Evolutionary conservation across 2,797 vertebrate species (phyloP), one percentile per base, ranked within the genome.

Genomic region (Enteromius paludinosus): DNA sequence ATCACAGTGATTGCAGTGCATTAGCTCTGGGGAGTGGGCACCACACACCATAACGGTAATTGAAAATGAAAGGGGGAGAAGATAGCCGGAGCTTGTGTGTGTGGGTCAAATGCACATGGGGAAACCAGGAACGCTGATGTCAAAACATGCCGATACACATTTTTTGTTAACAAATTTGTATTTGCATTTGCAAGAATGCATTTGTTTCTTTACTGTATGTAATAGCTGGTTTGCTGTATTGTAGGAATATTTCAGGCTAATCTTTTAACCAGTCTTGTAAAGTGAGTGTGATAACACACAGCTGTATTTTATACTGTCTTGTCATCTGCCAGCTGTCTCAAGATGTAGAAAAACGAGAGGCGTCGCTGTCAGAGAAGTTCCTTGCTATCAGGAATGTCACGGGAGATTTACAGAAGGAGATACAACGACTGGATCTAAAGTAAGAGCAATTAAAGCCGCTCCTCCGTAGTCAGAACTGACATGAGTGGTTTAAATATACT

Each of bases 361-460:
- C 88, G 23, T 93, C 92, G 68, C 86, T 83, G 81, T 88, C 90
- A 30, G 91, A 96, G 74, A 92, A 92, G 82, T 90, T 54, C 73
- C 90, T 89, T 54, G 87, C 88, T 82, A 89, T 95, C 86, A 95
- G 91, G 87, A 89, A 85, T 56, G 82, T 89, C 81, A 88, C 91
- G 78, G 92, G 90, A 87, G 91, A 96, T 73, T 91, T 95, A 80
- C 93, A 88, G 2, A 91, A 90, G 2, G 89, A 95, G 89, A 84
- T 96, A 72, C 92, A 95, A 78, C 87, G 92, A 87, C 90, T 96
- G 85, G 93, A 96, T 87, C 91, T 91, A 87, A 96, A 92, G 95
- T 96, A 92, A 91, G 93, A 77, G n/a, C 5, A 62, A 43, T 17
- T 62, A 61, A 30, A 61, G 28, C n/a, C 17, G 12, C 70, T 49